Base-by-base conservation (phyloP, 2,797 vertebrate genomes). In the Eutrigla gurnardus region DNA sequence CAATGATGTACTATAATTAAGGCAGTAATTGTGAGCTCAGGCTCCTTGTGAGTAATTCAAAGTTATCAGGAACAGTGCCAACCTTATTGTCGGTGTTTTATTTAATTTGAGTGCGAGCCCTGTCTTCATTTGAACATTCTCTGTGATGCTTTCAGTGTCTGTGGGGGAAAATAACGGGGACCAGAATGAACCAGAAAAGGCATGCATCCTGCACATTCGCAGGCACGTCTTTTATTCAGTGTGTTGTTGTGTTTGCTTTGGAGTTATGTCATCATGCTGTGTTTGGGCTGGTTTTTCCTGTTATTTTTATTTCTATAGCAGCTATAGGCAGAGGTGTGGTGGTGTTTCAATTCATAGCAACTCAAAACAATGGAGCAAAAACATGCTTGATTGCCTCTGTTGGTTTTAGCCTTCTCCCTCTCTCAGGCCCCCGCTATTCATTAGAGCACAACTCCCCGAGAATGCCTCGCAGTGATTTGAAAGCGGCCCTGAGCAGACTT, bases 371-470 rank as follows among this genome's bases (percentile, higher is more conserved):
- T 13, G 25, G 54, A 69, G 75, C 55, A 63, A 68, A 84, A 87
- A 83, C 85, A 77, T 71, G 72, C 65, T 49, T 35, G 72, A 78
- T 80, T 60, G 74, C 59, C 65, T 57, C 7, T 15, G 64, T 77
- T 75, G 40, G 12, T 60, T 84, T 43, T 39, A 9, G 35, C 45
- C 49, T 11, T 70, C 52, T 69, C 77, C 74, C 81, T 78, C 76
- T 78, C 43, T 50, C 69, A 43, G 86, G 83, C 89, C 88, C 69
- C 86, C 68, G 78, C 78, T 80, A 79, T 83, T 92, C 87, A 89
- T 80, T 63, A 78, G 62, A 58, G 60, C 61, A 43, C 73, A 77
- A 11, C 75, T 73, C 54, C 32, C 36, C 0, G 12, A 54, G 71
- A 75, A 65, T 63, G 69, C 1, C 40, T 9, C 70, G 43, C 53